Percentiles rank a stretch among this genome's conserved stretches.
phyloP scores from a whole-genome alignment of 2,797 vertebrate genomes.

The Botia almorhae region DNA sequence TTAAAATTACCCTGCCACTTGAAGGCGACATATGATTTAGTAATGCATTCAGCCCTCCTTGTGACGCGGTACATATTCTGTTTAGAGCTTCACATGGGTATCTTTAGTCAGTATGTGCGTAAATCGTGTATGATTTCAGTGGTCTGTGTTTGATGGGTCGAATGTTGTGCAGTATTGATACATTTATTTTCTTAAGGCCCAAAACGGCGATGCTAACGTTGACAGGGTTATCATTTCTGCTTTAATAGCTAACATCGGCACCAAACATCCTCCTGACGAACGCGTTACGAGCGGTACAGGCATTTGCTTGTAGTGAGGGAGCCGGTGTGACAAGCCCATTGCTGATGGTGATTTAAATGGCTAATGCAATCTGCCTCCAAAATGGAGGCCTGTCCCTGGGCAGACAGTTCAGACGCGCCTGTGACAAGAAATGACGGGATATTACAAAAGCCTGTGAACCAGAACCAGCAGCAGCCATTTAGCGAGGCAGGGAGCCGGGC shows the following conservation, averaged over 20 bases:
- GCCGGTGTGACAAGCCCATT: slow-evolving; percentile 48
- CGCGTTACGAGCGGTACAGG: not conserved
- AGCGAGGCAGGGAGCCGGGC: slow-evolving; percentile 27
- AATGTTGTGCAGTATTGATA: slow-evolving; percentile 30
- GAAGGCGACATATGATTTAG: not conserved
- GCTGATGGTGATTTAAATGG: slow-evolving; percentile 55
- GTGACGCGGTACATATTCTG: not conserved
- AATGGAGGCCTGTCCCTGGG: slow-evolving; percentile 44
- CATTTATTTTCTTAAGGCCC: slow-evolving; percentile 34
- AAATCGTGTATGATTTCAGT: not conserved
- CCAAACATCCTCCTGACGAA: slow-evolving; percentile 16
- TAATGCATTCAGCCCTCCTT: slow-evolving; percentile 1
- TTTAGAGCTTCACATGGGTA: not conserved
- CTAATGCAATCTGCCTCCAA: slow-evolving; percentile 57
- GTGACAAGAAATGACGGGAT: slow-evolving; percentile 44
- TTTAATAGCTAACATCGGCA: slow-evolving; percentile 35
- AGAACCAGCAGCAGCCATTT: slow-evolving; percentile 27
- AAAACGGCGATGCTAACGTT: slow-evolving; percentile 12
- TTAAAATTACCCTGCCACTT: slow-evolving; percentile 14
- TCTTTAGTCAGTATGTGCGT: not conserved
- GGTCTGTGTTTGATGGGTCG: slow-evolving; percentile 29
- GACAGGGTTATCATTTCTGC: slow-evolving; percentile 46
- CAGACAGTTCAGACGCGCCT: slow-evolving; percentile 52
- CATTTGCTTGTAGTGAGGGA: not conserved
- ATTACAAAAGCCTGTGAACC: slow-evolving; percentile 47